Conservation (phyloP, 1,140 invertebrate species). For the Musca vetustissima region DNA sequence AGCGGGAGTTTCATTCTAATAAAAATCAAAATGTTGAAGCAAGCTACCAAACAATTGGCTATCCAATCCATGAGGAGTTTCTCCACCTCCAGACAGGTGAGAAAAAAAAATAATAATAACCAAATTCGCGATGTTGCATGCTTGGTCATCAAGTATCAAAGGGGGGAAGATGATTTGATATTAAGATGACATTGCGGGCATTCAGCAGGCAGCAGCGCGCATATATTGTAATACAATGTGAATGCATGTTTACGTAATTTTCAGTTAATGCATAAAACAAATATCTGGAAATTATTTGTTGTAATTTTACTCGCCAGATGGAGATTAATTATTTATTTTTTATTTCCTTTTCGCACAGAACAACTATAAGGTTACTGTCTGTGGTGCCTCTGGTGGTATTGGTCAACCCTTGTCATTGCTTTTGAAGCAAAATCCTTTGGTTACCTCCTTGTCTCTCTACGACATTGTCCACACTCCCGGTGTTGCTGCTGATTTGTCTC, state of each 20-base stretch:
- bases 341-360: slow-evolving; percentile 39
- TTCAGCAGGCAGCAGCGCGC: not conserved
- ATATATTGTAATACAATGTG: not conserved
- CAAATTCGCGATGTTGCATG: not conserved
- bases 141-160: not conserved
- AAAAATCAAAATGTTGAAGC: slow-evolving; percentile 49
- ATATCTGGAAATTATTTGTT: not conserved
- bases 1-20: slow-evolving; percentile 8
- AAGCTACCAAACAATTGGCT: slow-evolving; percentile 52
- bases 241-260: slow-evolving; percentile 29
- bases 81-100: slow-evolving; percentile 49
- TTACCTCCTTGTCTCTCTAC: slow-evolving; percentile 84
- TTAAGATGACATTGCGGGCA: slow-evolving; percentile 15
- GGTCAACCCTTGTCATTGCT: slow-evolving; percentile 96
- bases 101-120: slow-evolving; percentile 3
- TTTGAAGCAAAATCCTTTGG: slow-evolving; percentile 86
- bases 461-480: slow-evolving; percentile 97
- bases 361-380: slow-evolving; percentile 85
- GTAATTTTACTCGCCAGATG: not conserved
- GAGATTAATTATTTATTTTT: not conserved
- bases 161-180: slow-evolving; percentile 14
- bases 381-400: slow-evolving; percentile 96
- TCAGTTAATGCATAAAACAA: not conserved
- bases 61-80: slow-evolving; percentile 52
- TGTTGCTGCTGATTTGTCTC: slow-evolving; percentile 96